Evolutionary conservation across 2,113 vertebrate genomes (phyloP).

Genomic region (Carassius carassius): DNA sequence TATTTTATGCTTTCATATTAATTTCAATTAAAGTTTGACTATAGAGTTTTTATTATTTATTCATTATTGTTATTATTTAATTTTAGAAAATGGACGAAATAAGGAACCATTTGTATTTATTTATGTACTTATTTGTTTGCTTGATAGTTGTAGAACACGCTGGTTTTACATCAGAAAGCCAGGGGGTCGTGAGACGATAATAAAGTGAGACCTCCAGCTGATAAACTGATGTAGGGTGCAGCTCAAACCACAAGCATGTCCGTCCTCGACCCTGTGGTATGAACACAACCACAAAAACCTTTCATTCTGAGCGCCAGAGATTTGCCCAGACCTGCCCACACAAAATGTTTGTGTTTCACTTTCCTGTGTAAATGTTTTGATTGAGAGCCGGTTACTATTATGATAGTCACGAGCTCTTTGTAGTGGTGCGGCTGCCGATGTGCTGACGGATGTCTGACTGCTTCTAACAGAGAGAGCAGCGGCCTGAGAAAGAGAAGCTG

Average conservation of each 20-base stretch:
- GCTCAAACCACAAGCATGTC: slow-evolving; percentile 48
- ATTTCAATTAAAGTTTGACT: too few relatives aligned
- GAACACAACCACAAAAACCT: slow-evolving; percentile 40
- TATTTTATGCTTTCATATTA: too few relatives aligned
- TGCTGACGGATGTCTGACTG: slow-evolving; percentile 68
- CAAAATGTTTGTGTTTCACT: slow-evolving; percentile 65
- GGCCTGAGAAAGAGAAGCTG: slow-evolving; percentile 68
- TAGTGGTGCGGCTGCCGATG: slow-evolving; percentile 65
- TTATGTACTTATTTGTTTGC: too few relatives aligned
- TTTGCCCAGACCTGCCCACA: slow-evolving; percentile 70
- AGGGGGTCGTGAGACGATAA: background rate
- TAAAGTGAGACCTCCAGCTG: background rate
- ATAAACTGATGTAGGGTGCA: background rate
- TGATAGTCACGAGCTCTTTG: slow-evolving; percentile 72
- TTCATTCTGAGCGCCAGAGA: slow-evolving; percentile 48
- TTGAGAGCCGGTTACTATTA: slow-evolving; percentile 75
- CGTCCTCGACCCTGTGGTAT: slow-evolving; percentile 49
- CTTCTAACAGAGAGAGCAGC: slow-evolving; percentile 65
- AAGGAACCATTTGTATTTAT: too few relatives aligned
- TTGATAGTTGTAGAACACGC: too few relatives aligned
- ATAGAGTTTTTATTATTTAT: too few relatives aligned
- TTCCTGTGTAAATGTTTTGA: slow-evolving; percentile 73
- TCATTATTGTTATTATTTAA: too few relatives aligned
- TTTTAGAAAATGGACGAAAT: too few relatives aligned
- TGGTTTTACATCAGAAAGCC: background rate